These are phyloP conservation scores for Myiozetetes cayanensis DNA, from an alignment of 2,113 vertebrate species.

Conservation along the genomic window DNA sequence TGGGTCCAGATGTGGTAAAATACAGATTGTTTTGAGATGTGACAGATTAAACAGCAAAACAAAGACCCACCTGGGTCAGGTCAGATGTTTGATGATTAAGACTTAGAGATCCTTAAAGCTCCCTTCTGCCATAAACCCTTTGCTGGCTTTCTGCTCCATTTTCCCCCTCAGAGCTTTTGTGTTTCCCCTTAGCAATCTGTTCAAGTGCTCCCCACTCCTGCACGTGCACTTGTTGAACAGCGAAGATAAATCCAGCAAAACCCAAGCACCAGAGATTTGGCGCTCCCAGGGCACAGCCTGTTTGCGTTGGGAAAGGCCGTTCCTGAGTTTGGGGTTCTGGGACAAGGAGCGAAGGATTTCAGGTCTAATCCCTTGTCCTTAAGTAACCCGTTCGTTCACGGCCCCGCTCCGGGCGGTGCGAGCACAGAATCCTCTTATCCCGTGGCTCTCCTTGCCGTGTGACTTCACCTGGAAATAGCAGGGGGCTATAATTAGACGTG, in stretches of 20 bases:
- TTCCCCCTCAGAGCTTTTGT: background rate
- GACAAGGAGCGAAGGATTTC: background rate
- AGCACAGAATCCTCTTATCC: slow-evolving; percentile 22
- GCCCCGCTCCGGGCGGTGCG: background rate
- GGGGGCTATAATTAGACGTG: background rate
- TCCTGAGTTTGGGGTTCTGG: background rate
- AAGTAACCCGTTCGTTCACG: background rate
- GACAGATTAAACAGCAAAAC: background rate
- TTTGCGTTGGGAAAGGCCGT: rapidly evolving
- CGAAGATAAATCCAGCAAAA: background rate
- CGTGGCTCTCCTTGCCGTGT: background rate
- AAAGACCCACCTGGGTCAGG: background rate
- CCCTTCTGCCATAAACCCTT: background rate
- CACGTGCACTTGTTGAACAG: background rate
- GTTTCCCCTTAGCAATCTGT: background rate
- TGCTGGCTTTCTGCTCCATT: background rate
- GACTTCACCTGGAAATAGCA: slow-evolving; percentile 29
- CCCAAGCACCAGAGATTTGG: rapidly evolving
- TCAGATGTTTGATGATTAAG: background rate
- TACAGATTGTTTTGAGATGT: rapidly evolving
- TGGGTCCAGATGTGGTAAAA: background rate
- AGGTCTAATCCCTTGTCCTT: background rate
- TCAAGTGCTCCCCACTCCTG: background rate
- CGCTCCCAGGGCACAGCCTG: background rate
- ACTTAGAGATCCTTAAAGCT: background rate